These are phyloP conservation scores for Platynereis dumerilii DNA, from an alignment of 2,888 invertebrate species.

Conservation along the genomic window DNA sequence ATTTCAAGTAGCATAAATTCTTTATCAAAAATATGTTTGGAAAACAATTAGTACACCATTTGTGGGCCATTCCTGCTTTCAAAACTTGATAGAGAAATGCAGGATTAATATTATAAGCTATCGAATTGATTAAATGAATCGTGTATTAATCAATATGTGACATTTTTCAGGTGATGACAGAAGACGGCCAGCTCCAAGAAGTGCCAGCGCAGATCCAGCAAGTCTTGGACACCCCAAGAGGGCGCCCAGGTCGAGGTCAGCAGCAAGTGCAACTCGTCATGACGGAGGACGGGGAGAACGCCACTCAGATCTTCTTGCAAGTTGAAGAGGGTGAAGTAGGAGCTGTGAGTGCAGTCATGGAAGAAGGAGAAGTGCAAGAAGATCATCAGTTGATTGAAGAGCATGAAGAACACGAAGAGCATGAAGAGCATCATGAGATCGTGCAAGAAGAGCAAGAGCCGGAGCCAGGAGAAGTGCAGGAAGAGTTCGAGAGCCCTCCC, in stretches of 20 bases:
- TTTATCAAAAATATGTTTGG: no score
- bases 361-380: conserved; percentile 59
- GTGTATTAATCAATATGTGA: no score
- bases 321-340: conserved; percentile 59
- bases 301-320: conserved; percentile 29
- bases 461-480: conserved; percentile 31
- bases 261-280: conserved; percentile 18
- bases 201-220: no score
- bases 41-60: no score
- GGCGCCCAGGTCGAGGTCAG: conserved; percentile 6
- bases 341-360: conserved; percentile 29
- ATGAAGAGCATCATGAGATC: conserved; percentile 38
- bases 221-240: conserved; percentile 5
- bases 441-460: conserved; percentile 11
- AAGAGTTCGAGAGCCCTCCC: conserved; percentile 7
- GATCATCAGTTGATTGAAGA: conserved; percentile 29
- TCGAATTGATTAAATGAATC: no score
- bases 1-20: no score
- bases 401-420: conserved; percentile 15
- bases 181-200: no score
- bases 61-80: no score
- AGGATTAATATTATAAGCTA: no score
- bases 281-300: conserved; percentile 24
- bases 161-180: no score
- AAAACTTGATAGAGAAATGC: no score